Evolutionary conservation across 2,888 invertebrate genomes (phyloP).

Genomic region (Ceramica pisi): DNA sequence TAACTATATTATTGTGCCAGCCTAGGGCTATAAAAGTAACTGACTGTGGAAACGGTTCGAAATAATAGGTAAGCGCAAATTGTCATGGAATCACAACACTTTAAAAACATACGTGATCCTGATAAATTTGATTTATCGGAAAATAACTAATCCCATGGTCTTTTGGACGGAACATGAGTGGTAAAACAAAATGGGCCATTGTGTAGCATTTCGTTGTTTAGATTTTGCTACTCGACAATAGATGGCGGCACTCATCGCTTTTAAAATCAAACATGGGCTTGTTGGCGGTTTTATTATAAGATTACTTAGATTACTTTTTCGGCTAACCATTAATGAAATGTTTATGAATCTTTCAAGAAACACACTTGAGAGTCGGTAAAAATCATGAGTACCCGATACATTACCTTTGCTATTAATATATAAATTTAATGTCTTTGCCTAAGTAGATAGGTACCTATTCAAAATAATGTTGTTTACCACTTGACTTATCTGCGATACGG

Average conservation of each 20-base stretch:
- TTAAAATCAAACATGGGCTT: background rate
- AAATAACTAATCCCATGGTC: background rate
- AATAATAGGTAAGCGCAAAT: no score
- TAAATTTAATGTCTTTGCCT: no score
- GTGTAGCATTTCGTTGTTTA: background rate
- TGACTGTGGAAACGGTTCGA: no score
- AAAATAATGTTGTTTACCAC: constrained; percentile 22
- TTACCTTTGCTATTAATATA: no score
- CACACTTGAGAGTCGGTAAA: constrained; percentile 9
- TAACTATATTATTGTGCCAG: background rate
- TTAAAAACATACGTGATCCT: no score
- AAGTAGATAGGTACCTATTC: no score
- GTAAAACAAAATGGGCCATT: background rate
- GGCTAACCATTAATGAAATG: background rate
- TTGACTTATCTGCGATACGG: constrained; percentile 9
- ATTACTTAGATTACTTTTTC: background rate
- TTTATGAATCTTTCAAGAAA: background rate
- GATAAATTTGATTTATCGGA: no score
- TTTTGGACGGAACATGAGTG: background rate
- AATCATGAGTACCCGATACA: background rate
- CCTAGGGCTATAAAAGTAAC: background rate
- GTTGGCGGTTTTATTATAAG: background rate
- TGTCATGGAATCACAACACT: no score
- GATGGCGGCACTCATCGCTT: constrained; percentile 59
- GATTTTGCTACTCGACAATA: constrained; percentile 56